phyloP scores from a whole-genome alignment of 2,797 vertebrate species.

The Danio aesculapii region DNA sequence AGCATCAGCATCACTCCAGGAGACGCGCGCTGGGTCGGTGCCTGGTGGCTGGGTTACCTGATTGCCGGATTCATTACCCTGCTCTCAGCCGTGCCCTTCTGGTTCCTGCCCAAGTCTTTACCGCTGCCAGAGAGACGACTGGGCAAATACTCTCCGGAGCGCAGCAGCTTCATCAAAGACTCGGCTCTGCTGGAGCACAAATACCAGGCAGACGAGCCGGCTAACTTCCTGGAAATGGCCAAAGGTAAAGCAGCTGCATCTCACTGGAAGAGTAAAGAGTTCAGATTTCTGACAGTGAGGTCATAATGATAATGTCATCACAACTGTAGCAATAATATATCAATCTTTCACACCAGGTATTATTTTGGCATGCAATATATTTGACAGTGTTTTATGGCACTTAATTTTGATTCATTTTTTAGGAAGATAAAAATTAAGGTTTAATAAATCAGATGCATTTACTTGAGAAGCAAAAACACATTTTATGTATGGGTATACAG shows the following conservation, averaged over 20 bases:
- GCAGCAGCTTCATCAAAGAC: conserved; percentile 86
- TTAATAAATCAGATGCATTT: too few relatives aligned
- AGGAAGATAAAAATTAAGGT: too few relatives aligned
- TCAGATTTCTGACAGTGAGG: too few relatives aligned
- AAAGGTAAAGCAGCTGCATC: conserved; percentile 44
- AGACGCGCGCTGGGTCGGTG: conserved; percentile 93
- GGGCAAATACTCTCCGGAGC: conserved; percentile 80
- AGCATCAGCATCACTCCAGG: conserved; percentile 83
- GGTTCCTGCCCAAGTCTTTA: conserved; percentile 91
- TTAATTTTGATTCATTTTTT: too few relatives aligned
- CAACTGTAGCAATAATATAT: too few relatives aligned
- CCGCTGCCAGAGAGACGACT: conserved; percentile 76
- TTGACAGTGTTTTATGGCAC: too few relatives aligned
- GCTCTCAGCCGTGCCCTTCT: conserved; percentile 89
- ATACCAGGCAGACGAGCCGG: conserved; percentile 74
- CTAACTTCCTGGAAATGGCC: conserved; percentile 84
- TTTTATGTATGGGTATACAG: too few relatives aligned
- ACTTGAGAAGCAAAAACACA: too few relatives aligned
- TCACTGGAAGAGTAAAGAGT: too few relatives aligned
- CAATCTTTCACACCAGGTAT: too few relatives aligned
- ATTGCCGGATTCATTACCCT: conserved; percentile 87
- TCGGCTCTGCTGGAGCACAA: conserved; percentile 74
- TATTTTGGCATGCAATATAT: too few relatives aligned
- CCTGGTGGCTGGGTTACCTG: conserved; percentile 96
- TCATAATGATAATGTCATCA: too few relatives aligned